A percentile compares a stretch with the other conserved stretches of the same genome.
phyloP scores from a whole-genome alignment of 2,888 invertebrate species.

The Altica lythri region DNA sequence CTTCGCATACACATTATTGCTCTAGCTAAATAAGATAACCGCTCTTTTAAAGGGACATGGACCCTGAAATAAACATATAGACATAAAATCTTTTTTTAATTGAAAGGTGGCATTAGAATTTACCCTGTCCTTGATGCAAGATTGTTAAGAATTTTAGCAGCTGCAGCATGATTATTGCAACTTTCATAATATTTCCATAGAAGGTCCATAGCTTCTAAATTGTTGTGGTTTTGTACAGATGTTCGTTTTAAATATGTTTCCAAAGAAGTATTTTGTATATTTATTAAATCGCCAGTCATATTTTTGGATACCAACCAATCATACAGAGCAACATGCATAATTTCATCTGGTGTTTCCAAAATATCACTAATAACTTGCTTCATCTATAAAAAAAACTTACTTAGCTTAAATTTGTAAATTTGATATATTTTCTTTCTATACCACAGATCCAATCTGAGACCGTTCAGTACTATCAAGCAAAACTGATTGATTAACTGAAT shows the following conservation, averaged over 20 bases:
- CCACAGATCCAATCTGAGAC: constrained; percentile 28
- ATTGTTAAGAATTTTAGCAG: constrained; percentile 87
- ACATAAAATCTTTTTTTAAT: background rate
- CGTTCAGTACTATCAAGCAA: constrained; percentile 31
- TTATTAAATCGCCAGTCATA: constrained; percentile 71
- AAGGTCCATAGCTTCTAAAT: constrained; percentile 66
- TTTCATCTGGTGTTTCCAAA: constrained; percentile 77
- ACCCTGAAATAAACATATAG: constrained; percentile 60
- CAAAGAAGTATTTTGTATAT: constrained; percentile 70
- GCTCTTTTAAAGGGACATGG: constrained; percentile 74
- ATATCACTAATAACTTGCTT: constrained; percentile 69
- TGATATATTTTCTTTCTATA: constrained; percentile 17
- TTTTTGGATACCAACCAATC: constrained; percentile 88
- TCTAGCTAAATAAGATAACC: constrained; percentile 89
- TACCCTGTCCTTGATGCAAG: constrained; percentile 78
- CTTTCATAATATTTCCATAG: constrained; percentile 97
- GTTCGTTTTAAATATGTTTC: constrained; percentile 75
- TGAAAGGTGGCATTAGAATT: constrained; percentile 40
- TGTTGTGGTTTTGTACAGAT: constrained; percentile 63
- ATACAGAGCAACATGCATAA: constrained; percentile 89
- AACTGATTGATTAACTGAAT: constrained; percentile 29
- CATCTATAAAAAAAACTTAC: constrained; percentile 55
- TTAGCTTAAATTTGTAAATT: background rate
- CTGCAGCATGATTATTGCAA: constrained; percentile 87
- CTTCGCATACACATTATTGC: constrained; percentile 96